Conservation (phyloP, 2,797 vertebrate species). For the Danio choprae region DNA sequence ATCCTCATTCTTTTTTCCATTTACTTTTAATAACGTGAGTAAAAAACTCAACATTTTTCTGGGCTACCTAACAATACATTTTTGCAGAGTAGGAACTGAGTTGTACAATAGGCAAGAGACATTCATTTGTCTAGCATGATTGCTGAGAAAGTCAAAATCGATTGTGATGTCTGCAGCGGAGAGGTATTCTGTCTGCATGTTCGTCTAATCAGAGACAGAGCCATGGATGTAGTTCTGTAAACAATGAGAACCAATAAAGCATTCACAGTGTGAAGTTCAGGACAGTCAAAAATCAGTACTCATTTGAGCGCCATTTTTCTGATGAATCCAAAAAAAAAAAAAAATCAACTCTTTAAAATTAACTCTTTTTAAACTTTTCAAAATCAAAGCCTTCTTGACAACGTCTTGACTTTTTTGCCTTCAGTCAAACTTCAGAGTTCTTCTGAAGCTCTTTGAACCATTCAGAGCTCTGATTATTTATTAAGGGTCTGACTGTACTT, state of each 20-base stretch:
- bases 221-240: background rate
- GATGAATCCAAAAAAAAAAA: background rate
- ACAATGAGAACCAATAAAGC: conserved; percentile 3
- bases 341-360: background rate
- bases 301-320: background rate
- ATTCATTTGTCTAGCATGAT: conserved; percentile 3
- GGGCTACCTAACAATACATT: background rate
- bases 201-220: conserved; percentile 2
- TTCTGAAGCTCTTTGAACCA: conserved; percentile 2
- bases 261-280: background rate
- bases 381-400: background rate
- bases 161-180: conserved; percentile 4
- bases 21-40: background rate
- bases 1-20: background rate
- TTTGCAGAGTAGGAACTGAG: background rate
- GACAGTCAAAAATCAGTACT: background rate
- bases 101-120: background rate
- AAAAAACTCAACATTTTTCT: background rate
- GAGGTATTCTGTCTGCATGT: background rate
- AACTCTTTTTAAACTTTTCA: background rate
- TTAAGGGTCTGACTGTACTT: conserved; percentile 16
- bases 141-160: background rate
- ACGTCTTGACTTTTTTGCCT: background rate
- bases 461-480: conserved; percentile 11
- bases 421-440: background rate